Base-by-base conservation (phyloP, 2,797 vertebrate genomes). In the Geotria australis region DNA sequence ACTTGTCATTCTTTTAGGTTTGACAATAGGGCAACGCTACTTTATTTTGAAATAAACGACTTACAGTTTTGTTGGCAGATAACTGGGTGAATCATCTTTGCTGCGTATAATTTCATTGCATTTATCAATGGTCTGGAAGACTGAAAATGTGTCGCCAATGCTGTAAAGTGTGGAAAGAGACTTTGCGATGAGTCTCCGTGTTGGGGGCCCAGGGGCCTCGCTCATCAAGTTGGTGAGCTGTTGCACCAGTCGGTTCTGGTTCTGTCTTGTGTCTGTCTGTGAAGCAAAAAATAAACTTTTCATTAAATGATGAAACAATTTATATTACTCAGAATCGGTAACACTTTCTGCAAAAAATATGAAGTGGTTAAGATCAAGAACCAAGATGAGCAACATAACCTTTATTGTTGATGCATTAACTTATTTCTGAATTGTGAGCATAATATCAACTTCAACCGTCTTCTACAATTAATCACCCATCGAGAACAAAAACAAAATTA, bases 21-120 rank as follows among this genome's bases (percentile, higher is more conserved):
- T 38, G 2, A 38, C 24, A 38, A 38, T 24, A 38, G 24, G 38
- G 24, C 24, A 5, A 38, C 24, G 38, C 38, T 38, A 38, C 38
- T 38, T 38, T 38, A 3, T 38, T 38, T 38, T 38, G 24, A 38
- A 38, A 38, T 38, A 24, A 38, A 9, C 15, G 63, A 73, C 86
- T 80, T 74, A 98, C 89, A 96, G 71, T 73, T 98, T 98, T 47
- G 88, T 98, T 59, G 85, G 82, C 58, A 96, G 67, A 66, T 86
- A 95, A 3, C 82, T 73, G 15, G 86, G 71, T 8, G 85, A 86
- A 66, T 98, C 91, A 65, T 98, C 91, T 67, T 95, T 98, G 77
- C 71, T 96, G 70, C 78, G 89, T 67, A 91, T 89, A 62, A 98
- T 91, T 24, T 98, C 91, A 13, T 98, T 98, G 70, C 91, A 98